phyloP scores from a whole-genome alignment of 2,888 invertebrate species.

The Atrina japonica region DNA sequence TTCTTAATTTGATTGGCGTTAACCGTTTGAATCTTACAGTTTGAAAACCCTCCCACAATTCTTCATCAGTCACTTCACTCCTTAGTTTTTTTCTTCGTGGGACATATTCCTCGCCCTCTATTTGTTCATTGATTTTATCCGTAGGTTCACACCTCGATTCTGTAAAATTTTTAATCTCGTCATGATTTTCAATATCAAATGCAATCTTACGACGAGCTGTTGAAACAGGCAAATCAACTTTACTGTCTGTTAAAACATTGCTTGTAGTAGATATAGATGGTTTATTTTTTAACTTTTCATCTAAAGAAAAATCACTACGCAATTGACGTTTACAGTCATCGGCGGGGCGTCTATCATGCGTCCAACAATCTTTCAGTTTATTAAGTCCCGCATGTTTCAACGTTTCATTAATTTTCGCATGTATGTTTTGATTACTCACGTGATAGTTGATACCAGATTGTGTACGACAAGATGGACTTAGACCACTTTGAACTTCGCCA shows the following conservation, averaged over 20 bases:
- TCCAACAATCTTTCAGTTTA: conserved; percentile 55
- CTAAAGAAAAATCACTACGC: conserved; percentile 4
- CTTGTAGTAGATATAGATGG: no score
- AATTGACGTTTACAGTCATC: not conserved
- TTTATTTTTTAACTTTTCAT: not conserved
- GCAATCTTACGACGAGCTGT: conserved; percentile 16
- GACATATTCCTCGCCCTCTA: conserved; percentile 44
- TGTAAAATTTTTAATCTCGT: not conserved
- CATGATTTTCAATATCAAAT: not conserved
- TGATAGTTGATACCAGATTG: no score
- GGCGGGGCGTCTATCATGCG: not conserved
- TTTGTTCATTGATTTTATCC: not conserved
- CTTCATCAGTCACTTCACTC: conserved; percentile 58
- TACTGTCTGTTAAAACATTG: no score
- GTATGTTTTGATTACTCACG: no score
- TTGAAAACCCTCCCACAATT: conserved; percentile 62
- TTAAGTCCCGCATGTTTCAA: conserved; percentile 42
- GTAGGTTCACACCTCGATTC: not conserved
- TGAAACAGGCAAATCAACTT: no score
- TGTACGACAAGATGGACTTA: no score
- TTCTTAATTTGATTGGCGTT: conserved; percentile 43
- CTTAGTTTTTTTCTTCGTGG: conserved; percentile 57
- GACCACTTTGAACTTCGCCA: no score
- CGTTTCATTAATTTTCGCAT: no score
- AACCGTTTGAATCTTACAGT: conserved; percentile 56